These are phyloP conservation scores for Spinibarbus caldwelli DNA, from an alignment of 2,797 vertebrate genomes.

Conservation along the genomic window DNA sequence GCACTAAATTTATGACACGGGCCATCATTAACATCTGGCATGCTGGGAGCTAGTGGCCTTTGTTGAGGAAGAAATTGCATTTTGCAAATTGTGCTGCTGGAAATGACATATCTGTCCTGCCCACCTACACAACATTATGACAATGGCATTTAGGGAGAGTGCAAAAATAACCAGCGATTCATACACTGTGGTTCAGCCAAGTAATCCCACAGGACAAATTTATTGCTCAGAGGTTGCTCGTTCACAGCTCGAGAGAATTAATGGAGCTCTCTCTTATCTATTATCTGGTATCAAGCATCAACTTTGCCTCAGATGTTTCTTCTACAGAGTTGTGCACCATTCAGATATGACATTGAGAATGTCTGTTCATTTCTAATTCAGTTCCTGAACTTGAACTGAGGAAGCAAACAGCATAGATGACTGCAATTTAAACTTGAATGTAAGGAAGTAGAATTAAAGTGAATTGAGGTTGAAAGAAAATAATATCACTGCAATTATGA, in stretches of 20 bases:
- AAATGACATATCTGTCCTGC: slow-evolving; percentile 33
- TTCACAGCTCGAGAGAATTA: not conserved
- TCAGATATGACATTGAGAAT: not conserved
- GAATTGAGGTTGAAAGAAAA: not conserved
- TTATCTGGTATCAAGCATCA: not conserved
- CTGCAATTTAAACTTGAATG: not conserved
- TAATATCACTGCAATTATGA: no score
- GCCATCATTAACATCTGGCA: slow-evolving; percentile 33
- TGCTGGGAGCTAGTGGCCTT: slow-evolving; percentile 25
- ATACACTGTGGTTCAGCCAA: not conserved
- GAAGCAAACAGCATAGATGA: not conserved
- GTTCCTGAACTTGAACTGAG: not conserved
- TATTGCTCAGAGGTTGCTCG: slow-evolving; percentile 4
- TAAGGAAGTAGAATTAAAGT: not conserved
- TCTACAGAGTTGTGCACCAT: not conserved
- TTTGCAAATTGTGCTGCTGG: slow-evolving; percentile 39
- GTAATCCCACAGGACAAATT: slow-evolving; percentile 27
- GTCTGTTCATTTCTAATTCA: not conserved
- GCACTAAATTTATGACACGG: slow-evolving; percentile 26
- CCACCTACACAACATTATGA: slow-evolving; percentile 42
- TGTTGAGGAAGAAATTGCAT: slow-evolving; percentile 39
- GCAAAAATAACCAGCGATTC: slow-evolving; percentile 35
- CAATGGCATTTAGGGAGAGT: slow-evolving; percentile 38
- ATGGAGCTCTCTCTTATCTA: slow-evolving; percentile 16
- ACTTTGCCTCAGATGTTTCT: slow-evolving; percentile 8